Evolutionary conservation across 2,113 vertebrate genomes (phyloP).

Genomic region (Microtus pennsylvanicus): DNA sequence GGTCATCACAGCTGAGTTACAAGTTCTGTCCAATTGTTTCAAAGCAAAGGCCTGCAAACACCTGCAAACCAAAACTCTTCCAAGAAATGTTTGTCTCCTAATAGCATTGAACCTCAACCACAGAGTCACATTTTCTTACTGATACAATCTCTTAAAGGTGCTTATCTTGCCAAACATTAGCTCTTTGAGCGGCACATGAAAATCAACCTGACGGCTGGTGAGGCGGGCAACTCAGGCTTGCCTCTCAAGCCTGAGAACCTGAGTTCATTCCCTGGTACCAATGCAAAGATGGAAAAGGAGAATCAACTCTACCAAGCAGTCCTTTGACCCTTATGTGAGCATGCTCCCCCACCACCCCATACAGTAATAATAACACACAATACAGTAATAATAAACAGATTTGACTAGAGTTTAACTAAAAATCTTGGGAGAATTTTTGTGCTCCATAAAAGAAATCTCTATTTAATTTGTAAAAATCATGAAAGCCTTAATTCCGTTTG

Average conservation of each 20-base stretch:
- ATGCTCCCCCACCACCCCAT: not conserved
- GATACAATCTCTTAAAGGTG: slow-evolving; percentile 31
- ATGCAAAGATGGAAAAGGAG: not conserved
- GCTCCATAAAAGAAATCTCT: not conserved
- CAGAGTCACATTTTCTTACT: not conserved
- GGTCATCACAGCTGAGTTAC: not conserved
- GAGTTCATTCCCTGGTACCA: not conserved
- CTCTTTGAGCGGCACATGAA: slow-evolving; percentile 16
- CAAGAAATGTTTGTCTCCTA: slow-evolving; percentile 51
- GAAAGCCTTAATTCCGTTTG: slow-evolving; percentile 54
- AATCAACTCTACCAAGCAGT: not conserved
- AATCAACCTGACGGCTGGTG: not conserved
- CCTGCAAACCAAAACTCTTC: slow-evolving; percentile 31
- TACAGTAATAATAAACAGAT: not conserved
- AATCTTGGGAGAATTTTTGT: slow-evolving; percentile 5
- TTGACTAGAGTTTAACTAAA: slow-evolving; percentile 1
- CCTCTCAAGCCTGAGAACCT: not conserved
- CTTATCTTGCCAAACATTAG: slow-evolving; percentile 4
- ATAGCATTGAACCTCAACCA: slow-evolving; percentile 12
- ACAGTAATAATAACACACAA: not conserved
- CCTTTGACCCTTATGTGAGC: not conserved
- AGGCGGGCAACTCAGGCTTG: not conserved
- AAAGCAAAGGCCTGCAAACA: slow-evolving; percentile 37
- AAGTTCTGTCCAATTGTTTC: slow-evolving; percentile 42
- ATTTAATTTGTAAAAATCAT: not conserved